Conservation (phyloP, 2,113 vertebrate species). For the Chlorodrepanis virens region DNA sequence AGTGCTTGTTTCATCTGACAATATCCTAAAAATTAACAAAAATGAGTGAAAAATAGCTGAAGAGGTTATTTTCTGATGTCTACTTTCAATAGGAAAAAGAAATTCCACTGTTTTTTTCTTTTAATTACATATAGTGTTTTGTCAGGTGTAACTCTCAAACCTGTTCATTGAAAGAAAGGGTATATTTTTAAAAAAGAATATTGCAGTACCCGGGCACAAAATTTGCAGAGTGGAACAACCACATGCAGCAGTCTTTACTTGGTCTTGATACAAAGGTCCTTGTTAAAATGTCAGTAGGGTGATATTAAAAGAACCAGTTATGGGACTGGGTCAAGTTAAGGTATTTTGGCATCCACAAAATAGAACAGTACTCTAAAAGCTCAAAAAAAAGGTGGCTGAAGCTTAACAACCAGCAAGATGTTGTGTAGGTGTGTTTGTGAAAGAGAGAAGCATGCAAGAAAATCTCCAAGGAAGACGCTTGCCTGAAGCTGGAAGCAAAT, state of each 20-base stretch:
- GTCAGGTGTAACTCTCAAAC: neutral
- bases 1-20: slow-evolving; percentile 19
- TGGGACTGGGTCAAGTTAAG: slow-evolving; percentile 25
- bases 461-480: neutral
- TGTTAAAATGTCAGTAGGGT: neutral
- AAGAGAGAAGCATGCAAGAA: neutral
- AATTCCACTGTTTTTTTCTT: neutral
- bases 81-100: neutral
- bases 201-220: neutral
- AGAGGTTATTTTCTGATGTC: slow-evolving; percentile 5
- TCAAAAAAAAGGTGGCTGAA: slow-evolving; percentile 24
- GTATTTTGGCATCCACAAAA: neutral
- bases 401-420: slow-evolving; percentile 31
- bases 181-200: neutral
- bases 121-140: neutral
- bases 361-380: neutral
- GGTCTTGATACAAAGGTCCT: neutral
- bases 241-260: neutral
- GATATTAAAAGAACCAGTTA: neutral
- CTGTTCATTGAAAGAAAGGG: neutral
- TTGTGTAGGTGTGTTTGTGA: slow-evolving; percentile 56
- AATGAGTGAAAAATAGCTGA: slow-evolving; percentile 33
- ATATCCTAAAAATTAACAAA: slow-evolving; percentile 31
- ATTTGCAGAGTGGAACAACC: neutral
- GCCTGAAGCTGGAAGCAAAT: neutral